phyloP scores from a whole-genome alignment of 2,797 vertebrate genomes.

The Masticophis lateralis region DNA sequence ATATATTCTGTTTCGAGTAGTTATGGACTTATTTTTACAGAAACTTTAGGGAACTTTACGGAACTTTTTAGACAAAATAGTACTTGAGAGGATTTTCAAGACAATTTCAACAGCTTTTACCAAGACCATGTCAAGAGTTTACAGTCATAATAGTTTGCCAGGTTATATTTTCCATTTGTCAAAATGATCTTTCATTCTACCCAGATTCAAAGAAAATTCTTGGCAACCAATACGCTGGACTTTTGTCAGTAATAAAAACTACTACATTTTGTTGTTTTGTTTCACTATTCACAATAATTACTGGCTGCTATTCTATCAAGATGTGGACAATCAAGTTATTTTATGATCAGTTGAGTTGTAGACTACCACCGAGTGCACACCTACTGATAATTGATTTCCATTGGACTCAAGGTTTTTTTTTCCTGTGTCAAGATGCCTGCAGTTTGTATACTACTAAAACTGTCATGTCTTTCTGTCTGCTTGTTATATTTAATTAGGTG shows the following conservation, averaged over 20 bases:
- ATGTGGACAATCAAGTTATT: not conserved
- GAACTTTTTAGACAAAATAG: not conserved
- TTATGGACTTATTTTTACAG: not conserved
- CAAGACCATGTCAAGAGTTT: constrained; percentile 5
- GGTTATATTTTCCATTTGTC: not conserved
- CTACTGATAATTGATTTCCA: not conserved
- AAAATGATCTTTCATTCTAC: not conserved
- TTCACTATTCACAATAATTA: not conserved
- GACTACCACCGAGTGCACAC: not conserved
- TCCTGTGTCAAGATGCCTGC: not conserved
- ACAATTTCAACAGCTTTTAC: not conserved
- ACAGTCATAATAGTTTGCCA: not conserved
- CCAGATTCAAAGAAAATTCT: not conserved
- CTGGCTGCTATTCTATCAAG: not conserved
- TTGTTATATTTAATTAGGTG: not conserved
- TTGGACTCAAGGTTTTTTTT: too few relatives aligned
- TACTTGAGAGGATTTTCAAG: not conserved
- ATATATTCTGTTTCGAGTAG: not conserved
- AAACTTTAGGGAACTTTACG: not conserved
- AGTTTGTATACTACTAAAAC: not conserved
- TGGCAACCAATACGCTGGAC: not conserved
- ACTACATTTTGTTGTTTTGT: not conserved
- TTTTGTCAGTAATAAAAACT: not conserved
- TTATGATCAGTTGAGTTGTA: not conserved
- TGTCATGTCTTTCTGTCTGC: not conserved